phyloP scores from a whole-genome alignment of 1,140 invertebrate genomes.

The Drosophila orosa region DNA sequence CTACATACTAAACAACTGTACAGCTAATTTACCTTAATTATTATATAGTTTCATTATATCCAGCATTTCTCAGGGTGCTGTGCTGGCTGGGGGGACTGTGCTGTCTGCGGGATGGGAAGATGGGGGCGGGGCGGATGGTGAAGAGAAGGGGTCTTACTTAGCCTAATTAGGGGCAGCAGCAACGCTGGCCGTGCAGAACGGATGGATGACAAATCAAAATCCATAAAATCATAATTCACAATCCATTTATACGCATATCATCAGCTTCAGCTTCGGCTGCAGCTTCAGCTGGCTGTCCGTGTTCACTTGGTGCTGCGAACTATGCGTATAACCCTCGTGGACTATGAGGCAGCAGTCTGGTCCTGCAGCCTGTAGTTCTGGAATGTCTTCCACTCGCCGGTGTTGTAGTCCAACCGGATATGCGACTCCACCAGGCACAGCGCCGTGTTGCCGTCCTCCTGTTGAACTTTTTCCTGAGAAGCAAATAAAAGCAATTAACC shows the following conservation, averaged over 20 bases:
- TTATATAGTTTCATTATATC: conserved; percentile 67
- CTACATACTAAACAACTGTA: conserved; percentile 75
- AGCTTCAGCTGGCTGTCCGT: conserved; percentile 30
- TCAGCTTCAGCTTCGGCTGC: conserved; percentile 28
- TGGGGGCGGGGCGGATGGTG: neutral
- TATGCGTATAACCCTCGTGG: conserved; percentile 76
- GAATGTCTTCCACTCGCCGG: conserved; percentile 93
- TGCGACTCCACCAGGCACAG: conserved; percentile 91
- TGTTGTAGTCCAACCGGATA: conserved; percentile 95
- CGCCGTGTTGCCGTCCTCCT: conserved; percentile 87
- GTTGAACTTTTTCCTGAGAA: conserved; percentile 87
- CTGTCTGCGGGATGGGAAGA: conserved; percentile 11
- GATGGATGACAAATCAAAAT: conserved; percentile 54
- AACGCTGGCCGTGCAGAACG: conserved; percentile 48
- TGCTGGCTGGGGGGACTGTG: conserved; percentile 31
- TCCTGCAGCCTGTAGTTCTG: conserved; percentile 88
- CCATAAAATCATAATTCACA: conserved; percentile 26
- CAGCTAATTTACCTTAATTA: conserved; percentile 80
- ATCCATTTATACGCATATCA: conserved; percentile 33
- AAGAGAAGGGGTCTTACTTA: conserved; percentile 30
- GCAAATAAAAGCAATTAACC: neutral
- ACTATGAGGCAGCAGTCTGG: conserved; percentile 76
- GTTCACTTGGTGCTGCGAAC: conserved; percentile 64
- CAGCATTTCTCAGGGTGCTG: conserved; percentile 41
- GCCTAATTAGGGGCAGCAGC: conserved; percentile 59